phyloP scores from a whole-genome alignment of 2,113 vertebrate species.

The Ictalurus punctatus region DNA sequence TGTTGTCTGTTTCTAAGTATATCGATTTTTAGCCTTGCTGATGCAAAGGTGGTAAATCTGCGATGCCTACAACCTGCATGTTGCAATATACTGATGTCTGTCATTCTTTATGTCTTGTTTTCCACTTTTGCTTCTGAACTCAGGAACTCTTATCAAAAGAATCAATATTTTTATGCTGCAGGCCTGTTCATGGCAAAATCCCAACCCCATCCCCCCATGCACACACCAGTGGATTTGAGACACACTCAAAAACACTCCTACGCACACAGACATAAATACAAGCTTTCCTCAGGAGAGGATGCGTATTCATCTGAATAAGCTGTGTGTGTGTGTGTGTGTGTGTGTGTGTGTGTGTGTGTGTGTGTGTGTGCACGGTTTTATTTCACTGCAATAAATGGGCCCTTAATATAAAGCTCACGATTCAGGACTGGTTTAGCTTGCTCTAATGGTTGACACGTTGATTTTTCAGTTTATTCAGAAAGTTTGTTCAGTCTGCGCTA shows the following conservation, averaged over 20 bases:
- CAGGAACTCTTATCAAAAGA: conserved; percentile 32
- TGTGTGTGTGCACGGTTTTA: not conserved
- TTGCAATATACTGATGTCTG: not conserved
- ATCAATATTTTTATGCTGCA: conserved; percentile 30
- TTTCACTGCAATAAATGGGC: not conserved
- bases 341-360: conserved; percentile 26
- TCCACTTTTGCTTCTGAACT: conserved; percentile 17
- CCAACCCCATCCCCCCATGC: not conserved
- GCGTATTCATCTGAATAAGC: conserved; percentile 32
- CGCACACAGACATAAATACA: conserved; percentile 26
- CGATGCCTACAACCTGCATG: conserved; percentile 10
- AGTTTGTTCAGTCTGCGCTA: not conserved
- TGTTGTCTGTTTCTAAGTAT: not conserved
- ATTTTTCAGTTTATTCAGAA: conserved; percentile 15
- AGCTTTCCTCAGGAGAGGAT: conserved; percentile 11
- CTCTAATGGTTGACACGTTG: not conserved
- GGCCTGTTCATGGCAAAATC: conserved; percentile 15
- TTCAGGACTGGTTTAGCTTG: conserved; percentile 13
- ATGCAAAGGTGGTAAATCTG: not conserved
- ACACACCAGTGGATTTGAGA: conserved; percentile 31
- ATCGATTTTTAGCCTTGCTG: not conserved
- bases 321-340: conserved; percentile 19
- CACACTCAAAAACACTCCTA: conserved; percentile 22
- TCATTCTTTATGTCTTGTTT: conserved; percentile 25
- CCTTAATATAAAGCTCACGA: not conserved